Base-by-base conservation (phyloP, 2,797 vertebrate genomes). In the Phylloscopus collybita region DNA sequence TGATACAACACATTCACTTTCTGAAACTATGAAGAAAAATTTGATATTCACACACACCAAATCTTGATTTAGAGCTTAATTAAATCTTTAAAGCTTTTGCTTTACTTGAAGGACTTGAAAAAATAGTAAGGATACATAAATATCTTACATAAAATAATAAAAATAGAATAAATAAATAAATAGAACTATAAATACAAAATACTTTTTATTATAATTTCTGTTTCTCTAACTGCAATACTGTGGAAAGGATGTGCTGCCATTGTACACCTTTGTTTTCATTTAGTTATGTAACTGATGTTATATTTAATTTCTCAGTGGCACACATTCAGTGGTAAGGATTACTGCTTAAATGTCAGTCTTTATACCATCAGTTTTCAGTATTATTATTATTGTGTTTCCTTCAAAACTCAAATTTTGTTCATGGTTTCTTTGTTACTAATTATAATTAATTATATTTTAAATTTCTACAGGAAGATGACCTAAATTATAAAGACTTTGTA, bases 281-380 rank as follows among this genome's bases (percentile, higher is more conserved):
- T 53, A 67, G 16, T 26, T 61, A 11, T 62, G 40, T 57, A 90
- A 67, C 34, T 79, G 44, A 59, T 47, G 4, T 66, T 65, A 54
- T 9, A 40, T 57, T 84, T 92, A 61, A 83, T 82, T 86, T 65
- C 60, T 69, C 38, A 23, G 20, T 50, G 34, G 53, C 4, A 10
- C 65, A 40, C 12, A 54, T 74, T 79, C 34, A 71, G 9, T 64
- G 30, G 14, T 32, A 76, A 95, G 64, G 44, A 91, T 94, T 93
- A 72, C 26, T 76, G 26, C 16, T 88, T 86, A 87, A 96, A 92
- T 91, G 51, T 85, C 61, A 92, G 30, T 66, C 49, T 86, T 87
- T 72, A 11, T 73, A 80, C n/a, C 29, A 61, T 20, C 1, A 11
- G 23, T 84, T 92, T 92, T 92, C 26, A 50, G 21, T 44, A 61